phyloP scores from a whole-genome alignment of 2,797 vertebrate species.

The Poliocrania exsul region DNA sequence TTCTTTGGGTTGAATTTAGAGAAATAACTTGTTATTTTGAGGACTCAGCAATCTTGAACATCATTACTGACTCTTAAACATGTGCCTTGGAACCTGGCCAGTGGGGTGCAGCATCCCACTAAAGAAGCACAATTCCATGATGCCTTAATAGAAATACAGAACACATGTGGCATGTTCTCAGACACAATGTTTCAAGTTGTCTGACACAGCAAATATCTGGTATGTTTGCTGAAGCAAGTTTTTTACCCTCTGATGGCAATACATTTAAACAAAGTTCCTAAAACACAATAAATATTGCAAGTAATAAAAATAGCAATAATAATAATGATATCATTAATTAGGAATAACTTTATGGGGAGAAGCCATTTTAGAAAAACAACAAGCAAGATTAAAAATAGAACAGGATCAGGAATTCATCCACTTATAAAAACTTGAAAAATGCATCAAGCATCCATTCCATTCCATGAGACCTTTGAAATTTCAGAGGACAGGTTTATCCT shows the following conservation, averaged over 20 bases:
- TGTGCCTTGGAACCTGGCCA: not conserved
- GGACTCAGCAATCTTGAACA: not conserved
- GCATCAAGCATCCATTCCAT: not conserved
- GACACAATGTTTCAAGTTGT: not conserved
- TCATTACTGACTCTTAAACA: not conserved
- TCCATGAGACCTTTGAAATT: not conserved
- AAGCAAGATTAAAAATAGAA: not conserved
- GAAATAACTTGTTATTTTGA: not conserved
- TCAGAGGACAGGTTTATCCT: not conserved
- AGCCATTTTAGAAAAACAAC: not conserved
- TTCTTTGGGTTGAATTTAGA: not conserved
- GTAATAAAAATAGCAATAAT: not conserved
- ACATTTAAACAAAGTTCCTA: not conserved
- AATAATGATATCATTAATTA: not conserved
- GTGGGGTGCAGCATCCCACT: not conserved
- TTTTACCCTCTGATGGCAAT: not conserved
- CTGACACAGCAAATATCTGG: not conserved
- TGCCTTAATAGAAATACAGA: not conserved
- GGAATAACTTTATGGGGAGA: not conserved
- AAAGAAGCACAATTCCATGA: not conserved
- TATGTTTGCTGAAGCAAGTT: not conserved
- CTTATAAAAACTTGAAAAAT: not conserved
- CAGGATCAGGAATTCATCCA: not conserved
- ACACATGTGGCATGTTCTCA: not conserved
- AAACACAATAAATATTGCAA: not conserved